phyloP scores from a whole-genome alignment of 1,140 invertebrate genomes.

The Pissodes strobi region DNA sequence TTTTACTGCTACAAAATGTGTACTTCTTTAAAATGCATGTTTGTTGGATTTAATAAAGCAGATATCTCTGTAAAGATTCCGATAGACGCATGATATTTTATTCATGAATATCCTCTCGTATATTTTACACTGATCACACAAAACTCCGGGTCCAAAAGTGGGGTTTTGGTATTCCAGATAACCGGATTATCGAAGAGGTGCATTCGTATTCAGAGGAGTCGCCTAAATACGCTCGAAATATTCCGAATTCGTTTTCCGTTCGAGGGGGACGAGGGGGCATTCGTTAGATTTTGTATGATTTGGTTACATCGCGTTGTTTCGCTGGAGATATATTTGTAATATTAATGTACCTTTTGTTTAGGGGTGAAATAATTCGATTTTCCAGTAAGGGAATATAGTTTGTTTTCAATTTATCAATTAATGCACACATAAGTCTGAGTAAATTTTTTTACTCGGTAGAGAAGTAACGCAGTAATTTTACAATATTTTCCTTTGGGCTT shows the following conservation, averaged over 20 bases:
- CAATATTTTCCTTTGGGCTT: no score
- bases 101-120: constrained; percentile 5
- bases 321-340: neutral
- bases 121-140: constrained; percentile 12
- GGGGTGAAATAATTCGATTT: no score
- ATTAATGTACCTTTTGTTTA: neutral
- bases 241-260: neutral
- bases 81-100: constrained; percentile 5
- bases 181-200: constrained; percentile 9
- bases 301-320: neutral
- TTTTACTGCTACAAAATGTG: no score
- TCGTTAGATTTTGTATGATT: constrained; percentile 15
- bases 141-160: neutral
- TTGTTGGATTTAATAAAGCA: no score
- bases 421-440: no score
- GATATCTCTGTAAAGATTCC: no score
- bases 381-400: no score
- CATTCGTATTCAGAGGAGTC: constrained; percentile 11
- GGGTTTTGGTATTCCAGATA: constrained; percentile 14
- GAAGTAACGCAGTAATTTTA: no score
- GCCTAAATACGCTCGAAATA: neutral
- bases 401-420: no score
- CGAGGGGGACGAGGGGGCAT: neutral
- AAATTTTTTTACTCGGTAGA: no score
- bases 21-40: no score